phyloP scores from a whole-genome alignment of 2,113 vertebrate genomes.

The Chloroceryle aenea region DNA sequence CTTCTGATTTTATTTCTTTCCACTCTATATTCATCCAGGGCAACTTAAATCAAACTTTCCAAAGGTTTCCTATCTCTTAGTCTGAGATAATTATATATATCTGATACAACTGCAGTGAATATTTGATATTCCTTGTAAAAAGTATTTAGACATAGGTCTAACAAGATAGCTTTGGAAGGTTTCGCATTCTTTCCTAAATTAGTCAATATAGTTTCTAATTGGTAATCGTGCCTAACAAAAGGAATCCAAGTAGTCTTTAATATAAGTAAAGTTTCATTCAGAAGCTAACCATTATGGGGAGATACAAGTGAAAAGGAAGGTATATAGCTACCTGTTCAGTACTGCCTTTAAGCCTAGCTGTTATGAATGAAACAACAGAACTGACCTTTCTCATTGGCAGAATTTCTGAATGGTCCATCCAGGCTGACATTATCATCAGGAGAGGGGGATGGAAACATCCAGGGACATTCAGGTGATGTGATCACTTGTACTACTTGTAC shows the following conservation, averaged over 20 bases:
- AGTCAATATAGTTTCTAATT: neutral
- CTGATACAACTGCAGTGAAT: neutral
- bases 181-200: neutral
- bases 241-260: neutral
- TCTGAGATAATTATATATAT: neutral
- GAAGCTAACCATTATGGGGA: neutral
- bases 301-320: neutral
- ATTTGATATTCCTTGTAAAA: neutral
- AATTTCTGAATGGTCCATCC: neutral
- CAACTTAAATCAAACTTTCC: neutral
- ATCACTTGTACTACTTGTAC: neutral
- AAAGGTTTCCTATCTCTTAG: neutral
- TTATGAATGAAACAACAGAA: neutral
- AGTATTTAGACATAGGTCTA: neutral
- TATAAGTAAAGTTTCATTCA: neutral
- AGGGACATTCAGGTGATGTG: neutral
- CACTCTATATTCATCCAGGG: neutral
- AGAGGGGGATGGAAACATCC: neutral
- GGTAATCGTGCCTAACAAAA: neutral
- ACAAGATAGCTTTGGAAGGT: neutral
- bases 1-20: neutral
- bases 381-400: neutral
- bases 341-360: neutral
- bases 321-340: neutral
- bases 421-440: neutral